phyloP scores from a whole-genome alignment of 2,113 vertebrate genomes.

The Phyllopteryx taeniolatus region DNA sequence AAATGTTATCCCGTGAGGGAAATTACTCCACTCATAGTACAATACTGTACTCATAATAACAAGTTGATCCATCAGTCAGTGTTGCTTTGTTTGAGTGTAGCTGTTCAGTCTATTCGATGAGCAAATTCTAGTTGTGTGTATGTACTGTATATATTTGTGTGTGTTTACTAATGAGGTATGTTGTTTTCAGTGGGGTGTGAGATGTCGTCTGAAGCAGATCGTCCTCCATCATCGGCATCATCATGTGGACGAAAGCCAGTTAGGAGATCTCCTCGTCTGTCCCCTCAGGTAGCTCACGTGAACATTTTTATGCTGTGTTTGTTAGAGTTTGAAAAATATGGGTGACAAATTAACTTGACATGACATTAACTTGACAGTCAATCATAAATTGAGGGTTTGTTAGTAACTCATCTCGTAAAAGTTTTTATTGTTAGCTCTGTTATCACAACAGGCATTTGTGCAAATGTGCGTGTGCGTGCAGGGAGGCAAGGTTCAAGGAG shows the following conservation, averaged over 20 bases:
- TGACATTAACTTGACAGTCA: no score
- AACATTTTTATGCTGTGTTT: background rate
- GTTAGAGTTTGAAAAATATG: background rate
- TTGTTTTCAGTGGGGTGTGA: slow-evolving; percentile 9
- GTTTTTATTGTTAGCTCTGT: background rate
- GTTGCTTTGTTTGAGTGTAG: no score
- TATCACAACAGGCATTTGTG: background rate
- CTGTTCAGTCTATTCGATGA: no score
- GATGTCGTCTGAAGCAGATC: slow-evolving; percentile 43
- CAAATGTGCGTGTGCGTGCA: background rate
- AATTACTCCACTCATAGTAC: no score
- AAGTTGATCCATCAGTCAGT: no score
- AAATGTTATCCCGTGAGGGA: no score
- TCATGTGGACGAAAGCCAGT: slow-evolving; percentile 38
- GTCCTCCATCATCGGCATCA: slow-evolving; percentile 30
- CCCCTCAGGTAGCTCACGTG: slow-evolving; percentile 43
- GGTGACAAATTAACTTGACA: background rate
- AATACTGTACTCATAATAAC: no score
- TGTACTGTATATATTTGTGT: no score
- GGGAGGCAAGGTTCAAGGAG: slow-evolving; percentile 5
- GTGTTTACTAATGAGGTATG: background rate
- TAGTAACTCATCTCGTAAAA: background rate
- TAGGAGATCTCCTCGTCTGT: slow-evolving; percentile 50
- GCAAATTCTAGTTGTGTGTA: no score
- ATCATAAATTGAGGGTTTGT: no score